Percentiles rank a stretch among this genome's conserved stretches.
These are phyloP conservation scores for Augiades crinisus DNA, from an alignment of 2,888 invertebrate species.

Conservation along the genomic window DNA sequence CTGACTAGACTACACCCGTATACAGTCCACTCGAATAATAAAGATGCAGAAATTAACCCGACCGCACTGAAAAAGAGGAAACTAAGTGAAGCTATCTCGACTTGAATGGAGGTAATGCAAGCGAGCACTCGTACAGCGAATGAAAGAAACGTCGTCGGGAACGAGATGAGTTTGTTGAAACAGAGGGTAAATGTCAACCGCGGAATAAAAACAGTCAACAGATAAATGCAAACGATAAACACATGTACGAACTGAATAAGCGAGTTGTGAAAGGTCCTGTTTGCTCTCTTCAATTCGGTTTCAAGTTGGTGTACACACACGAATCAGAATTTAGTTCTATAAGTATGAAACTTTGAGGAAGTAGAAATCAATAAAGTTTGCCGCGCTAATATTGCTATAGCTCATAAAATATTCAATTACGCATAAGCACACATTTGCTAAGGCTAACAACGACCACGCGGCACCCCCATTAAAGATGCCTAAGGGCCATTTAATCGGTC, in stretches of 20 bases:
- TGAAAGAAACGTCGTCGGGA: slow-evolving; percentile 75
- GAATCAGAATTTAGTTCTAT: slow-evolving; percentile 15
- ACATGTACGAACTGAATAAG: slow-evolving; percentile 69
- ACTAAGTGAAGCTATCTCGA: slow-evolving; percentile 80
- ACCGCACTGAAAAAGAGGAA: slow-evolving; percentile 74
- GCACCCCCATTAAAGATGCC: slow-evolving; percentile 81
- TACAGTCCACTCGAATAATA: slow-evolving; percentile 78
- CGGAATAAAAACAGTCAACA: slow-evolving; percentile 81
- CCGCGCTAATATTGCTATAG: slow-evolving; percentile 66
- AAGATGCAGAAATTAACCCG: slow-evolving; percentile 80
- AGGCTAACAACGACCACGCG: slow-evolving; percentile 80
- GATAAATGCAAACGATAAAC: slow-evolving; percentile 81
- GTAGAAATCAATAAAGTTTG: slow-evolving; percentile 67
- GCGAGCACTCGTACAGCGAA: slow-evolving; percentile 71
- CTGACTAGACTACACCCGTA: slow-evolving; percentile 67
- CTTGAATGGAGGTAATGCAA: slow-evolving; percentile 75
- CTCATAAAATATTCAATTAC: slow-evolving; percentile 81
- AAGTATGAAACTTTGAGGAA: slow-evolving; percentile 35
- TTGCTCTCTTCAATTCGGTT: slow-evolving; percentile 43
- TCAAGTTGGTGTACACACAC: slow-evolving; percentile 23
- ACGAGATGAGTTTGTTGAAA: slow-evolving; percentile 68
- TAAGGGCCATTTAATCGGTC: slow-evolving; percentile 82
- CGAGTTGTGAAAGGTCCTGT: slow-evolving; percentile 61
- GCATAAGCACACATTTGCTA: slow-evolving; percentile 80
- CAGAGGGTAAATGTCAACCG: slow-evolving; percentile 78